Evolutionary conservation across 2,888 invertebrate species (phyloP).

Genomic region (Digitonthophagus gazella): DNA sequence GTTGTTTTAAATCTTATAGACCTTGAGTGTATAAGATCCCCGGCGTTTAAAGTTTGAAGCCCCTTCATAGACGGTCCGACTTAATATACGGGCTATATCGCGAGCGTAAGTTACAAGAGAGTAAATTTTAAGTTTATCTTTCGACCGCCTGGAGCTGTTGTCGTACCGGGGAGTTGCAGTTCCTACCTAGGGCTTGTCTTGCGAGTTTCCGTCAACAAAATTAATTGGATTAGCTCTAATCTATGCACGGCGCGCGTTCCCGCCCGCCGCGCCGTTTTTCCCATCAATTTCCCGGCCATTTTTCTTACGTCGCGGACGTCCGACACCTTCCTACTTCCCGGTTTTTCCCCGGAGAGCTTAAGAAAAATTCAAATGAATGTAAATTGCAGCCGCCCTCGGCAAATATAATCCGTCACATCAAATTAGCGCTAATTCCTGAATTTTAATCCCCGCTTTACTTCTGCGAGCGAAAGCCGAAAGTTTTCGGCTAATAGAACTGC

Average conservation of each 20-base stretch:
- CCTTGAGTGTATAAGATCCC: background rate
- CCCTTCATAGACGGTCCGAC: background rate
- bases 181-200: slow-evolving; percentile 30
- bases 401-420: slow-evolving; percentile 26
- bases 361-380: slow-evolving; percentile 10
- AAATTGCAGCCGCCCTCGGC: slow-evolving; percentile 14
- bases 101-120: background rate
- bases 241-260: slow-evolving; percentile 19
- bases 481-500: slow-evolving; percentile 9
- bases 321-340: background rate
- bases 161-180: background rate
- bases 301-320: background rate
- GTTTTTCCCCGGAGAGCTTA: background rate
- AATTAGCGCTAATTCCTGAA: slow-evolving; percentile 27
- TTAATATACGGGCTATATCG: background rate
- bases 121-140: background rate
- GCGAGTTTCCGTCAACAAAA: slow-evolving; percentile 35
- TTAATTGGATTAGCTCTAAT: slow-evolving; percentile 37
- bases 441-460: slow-evolving; percentile 20
- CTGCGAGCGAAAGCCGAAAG: slow-evolving; percentile 4
- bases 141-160: background rate
- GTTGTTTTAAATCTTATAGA: background rate
- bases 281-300: background rate
- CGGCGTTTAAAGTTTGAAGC: background rate
- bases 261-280: background rate